Conservation (phyloP, 2,797 vertebrate genomes). For the Enteromius argenteus region DNA sequence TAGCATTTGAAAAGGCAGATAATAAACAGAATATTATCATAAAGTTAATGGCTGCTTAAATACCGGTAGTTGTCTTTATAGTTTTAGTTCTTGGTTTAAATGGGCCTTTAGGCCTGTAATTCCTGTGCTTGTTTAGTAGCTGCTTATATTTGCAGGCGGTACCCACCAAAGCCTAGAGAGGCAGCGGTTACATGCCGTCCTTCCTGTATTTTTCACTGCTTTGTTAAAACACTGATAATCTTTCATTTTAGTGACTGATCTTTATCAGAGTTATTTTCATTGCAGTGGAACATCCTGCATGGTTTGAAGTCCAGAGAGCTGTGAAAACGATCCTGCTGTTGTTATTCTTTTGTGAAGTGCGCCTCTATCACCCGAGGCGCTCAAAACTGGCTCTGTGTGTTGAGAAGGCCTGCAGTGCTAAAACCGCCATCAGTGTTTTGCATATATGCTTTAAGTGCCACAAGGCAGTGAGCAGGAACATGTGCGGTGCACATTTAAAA, state of each 20-base stretch:
- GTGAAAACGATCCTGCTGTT: background rate
- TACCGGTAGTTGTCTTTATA: background rate
- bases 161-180: background rate
- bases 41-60: background rate
- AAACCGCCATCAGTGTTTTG: conserved; percentile 52
- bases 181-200: background rate
- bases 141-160: background rate
- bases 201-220: background rate
- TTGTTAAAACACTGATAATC: background rate
- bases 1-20: background rate
- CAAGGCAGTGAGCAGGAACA: conserved; percentile 36
- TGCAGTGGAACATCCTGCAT: background rate
- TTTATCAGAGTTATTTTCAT: background rate
- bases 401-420: conserved; percentile 57
- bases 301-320: background rate
- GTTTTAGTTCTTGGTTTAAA: background rate
- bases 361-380: conserved; percentile 58
- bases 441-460: conserved; percentile 50
- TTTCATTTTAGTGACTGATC: background rate
- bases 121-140: conserved; percentile 69
- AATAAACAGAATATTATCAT: background rate
- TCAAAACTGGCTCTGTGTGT: conserved; percentile 70
- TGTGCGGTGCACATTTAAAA: conserved; percentile 10
- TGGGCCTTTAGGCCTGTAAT: conserved; percentile 55
- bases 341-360: conserved; percentile 7